Evolutionary conservation across 2,888 invertebrate genomes (phyloP).

Genomic region (Podotricha telesiphe): DNA sequence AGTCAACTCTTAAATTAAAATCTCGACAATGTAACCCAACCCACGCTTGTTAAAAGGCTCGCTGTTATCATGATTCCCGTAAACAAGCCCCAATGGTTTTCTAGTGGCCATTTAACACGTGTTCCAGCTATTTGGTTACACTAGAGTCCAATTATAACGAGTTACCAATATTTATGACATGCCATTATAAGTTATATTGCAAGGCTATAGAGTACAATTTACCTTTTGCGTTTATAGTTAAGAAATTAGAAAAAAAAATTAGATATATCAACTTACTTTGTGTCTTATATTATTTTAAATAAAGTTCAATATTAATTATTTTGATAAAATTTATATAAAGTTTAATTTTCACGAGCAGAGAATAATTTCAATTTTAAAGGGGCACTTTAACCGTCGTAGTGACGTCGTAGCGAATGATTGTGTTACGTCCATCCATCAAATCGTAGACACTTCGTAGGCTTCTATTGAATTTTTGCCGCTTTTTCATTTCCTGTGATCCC

Average conservation of each 20-base stretch:
- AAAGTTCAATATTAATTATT: constrained; percentile 31
- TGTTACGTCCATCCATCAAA: constrained; percentile 81
- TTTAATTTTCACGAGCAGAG: constrained; percentile 45
- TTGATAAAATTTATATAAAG: constrained; percentile 20
- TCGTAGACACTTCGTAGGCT: constrained; percentile 71
- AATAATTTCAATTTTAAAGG: constrained; percentile 79
- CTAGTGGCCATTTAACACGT: constrained; percentile 80
- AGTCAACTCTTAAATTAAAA: constrained; percentile 28
- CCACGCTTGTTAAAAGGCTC: constrained; percentile 35
- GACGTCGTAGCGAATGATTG: constrained; percentile 74
- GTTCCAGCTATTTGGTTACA: constrained; percentile 60
- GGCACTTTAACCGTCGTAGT: constrained; percentile 74
- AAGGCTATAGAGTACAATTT: constrained; percentile 12
- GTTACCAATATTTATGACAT: neutral
- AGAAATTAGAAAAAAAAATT: constrained; percentile 18
- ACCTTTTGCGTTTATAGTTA: neutral
- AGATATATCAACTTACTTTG: constrained; percentile 8
- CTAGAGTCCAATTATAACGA: constrained; percentile 30
- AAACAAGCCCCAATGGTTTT: constrained; percentile 65
- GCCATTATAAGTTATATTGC: constrained; percentile 5
- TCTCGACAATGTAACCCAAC: constrained; percentile 29
- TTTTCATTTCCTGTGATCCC: constrained; percentile 73
- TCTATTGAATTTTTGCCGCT: constrained; percentile 74
- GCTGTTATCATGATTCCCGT: constrained; percentile 53
- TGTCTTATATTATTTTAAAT: constrained; percentile 43